Evolutionary conservation across 2,888 invertebrate genomes (phyloP).

Genomic region (Spicauda simplicius): DNA sequence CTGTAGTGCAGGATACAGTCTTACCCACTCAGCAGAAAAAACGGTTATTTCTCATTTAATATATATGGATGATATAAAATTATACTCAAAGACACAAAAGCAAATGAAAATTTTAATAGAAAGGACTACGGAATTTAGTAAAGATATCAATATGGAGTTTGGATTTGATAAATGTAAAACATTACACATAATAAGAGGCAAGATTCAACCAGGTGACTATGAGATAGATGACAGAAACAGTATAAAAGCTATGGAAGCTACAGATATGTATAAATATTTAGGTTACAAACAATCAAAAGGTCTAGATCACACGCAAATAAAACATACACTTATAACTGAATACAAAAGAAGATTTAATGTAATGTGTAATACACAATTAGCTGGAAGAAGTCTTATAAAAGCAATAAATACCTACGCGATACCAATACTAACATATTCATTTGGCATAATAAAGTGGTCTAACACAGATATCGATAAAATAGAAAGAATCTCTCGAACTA

Average conservation of each 20-base stretch:
- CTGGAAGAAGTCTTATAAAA: background rate
- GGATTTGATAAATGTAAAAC: conserved; percentile 12
- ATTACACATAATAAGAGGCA: background rate
- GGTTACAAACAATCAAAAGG: too few relatives aligned
- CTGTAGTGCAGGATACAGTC: background rate
- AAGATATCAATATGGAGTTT: background rate
- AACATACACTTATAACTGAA: too few relatives aligned
- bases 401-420: background rate
- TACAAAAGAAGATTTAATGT: too few relatives aligned
- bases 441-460: conserved; percentile 1
- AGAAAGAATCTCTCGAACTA: background rate
- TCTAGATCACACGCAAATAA: too few relatives aligned
- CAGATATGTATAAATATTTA: background rate
- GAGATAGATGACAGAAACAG: background rate
- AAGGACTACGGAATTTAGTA: background rate
- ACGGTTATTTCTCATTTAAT: too few relatives aligned
- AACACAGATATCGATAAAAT: background rate
- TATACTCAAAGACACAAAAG: background rate
- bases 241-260: conserved; percentile 5
- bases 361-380: too few relatives aligned
- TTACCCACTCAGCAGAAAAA: too few relatives aligned
- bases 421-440: background rate
- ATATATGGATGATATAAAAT: too few relatives aligned
- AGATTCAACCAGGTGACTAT: conserved; percentile 1
- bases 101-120: background rate